Percentiles rank a stretch among this genome's conserved stretches.
These are phyloP conservation scores for Crioceris asparagi DNA, from an alignment of 2,888 invertebrate species.

Conservation along the genomic window DNA sequence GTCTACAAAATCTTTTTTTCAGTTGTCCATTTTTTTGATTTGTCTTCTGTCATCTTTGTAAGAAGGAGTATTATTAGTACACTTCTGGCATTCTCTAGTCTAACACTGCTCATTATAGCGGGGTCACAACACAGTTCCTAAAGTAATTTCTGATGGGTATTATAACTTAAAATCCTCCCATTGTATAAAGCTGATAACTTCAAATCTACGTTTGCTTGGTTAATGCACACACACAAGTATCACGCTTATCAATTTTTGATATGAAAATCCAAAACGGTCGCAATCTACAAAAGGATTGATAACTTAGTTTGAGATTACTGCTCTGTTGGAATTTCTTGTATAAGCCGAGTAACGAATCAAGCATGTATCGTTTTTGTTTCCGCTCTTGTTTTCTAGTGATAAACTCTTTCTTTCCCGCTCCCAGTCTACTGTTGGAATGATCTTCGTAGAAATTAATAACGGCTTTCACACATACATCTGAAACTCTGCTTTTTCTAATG, in stretches of 20 bases:
- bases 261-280: constrained; percentile 3
- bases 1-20: background rate
- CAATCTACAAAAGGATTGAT: background rate
- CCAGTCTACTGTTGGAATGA: background rate
- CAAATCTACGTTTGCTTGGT: constrained; percentile 3
- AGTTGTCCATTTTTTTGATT: background rate
- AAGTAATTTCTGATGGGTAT: background rate
- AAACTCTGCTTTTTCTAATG: no score
- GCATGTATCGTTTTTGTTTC: constrained; percentile 2
- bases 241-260: background rate
- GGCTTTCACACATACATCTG: background rate
- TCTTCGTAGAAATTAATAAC: constrained; percentile 1
- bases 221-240: background rate
- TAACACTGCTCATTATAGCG: no score
- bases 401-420: constrained; percentile 4
- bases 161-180: constrained; percentile 1
- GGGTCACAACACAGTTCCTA: no score
- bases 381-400: constrained; percentile 1
- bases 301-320: background rate
- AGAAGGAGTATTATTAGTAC: constrained; percentile 1
- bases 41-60: constrained; percentile 3
- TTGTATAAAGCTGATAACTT: constrained; percentile 2
- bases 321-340: background rate
- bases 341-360: background rate
- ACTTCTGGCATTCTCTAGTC: background rate